Base-by-base conservation (phyloP, 2,888 invertebrate genomes). In the Oscheius onirici region DNA sequence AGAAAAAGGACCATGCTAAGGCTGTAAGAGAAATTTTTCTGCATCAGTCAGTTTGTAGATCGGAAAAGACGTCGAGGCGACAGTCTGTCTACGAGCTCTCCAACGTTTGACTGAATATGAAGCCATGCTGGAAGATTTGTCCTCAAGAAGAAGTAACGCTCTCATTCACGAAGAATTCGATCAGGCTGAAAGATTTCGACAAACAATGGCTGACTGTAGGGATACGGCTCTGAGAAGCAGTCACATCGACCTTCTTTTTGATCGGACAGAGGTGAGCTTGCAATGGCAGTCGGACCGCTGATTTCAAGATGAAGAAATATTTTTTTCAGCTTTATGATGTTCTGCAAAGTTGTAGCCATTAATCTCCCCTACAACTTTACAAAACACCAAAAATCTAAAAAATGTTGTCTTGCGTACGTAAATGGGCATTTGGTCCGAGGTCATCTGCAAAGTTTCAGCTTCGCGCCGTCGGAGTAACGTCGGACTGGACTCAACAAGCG, bases 71-170 rank as follows among this genome's bases (percentile, higher is more conserved):
- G 77, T 84, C 20, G 79, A 82, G 44, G 84, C 83, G 8, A 78
- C 78, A 2, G 73, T 81, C 10, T 83, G 82, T 66, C 57, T 72
- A 41, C 73, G 84, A 17, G 84, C 84, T 0, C 75, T 83, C 13
- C 81, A 84, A 44, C 49, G 83, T 43, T 70, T 84, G 34, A 78
- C 80, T 13, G 84, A 83, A 46, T 84, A 83, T 67, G 84, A 82
- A 54, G 77, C 69, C 26, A 70, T 78, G 44, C 74, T 84, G 43
- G 74, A 76, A 41, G 77, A 79, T 51, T 54, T 84, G 60, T 71
- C 78, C n/a, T 67, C 69, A 11, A 72, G 80, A 60, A 61, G 81
- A 61, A 76, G 75, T 22, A 74, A 68, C 3, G 84, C 84, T 3
- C 63, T 82, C 17, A 71, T 73, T 34, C 58, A 51, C 15, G 76